Percentiles rank a stretch among this genome's conserved stretches.
Conservation (phyloP, 2,888 invertebrate species). For the Aethes cnicana region DNA sequence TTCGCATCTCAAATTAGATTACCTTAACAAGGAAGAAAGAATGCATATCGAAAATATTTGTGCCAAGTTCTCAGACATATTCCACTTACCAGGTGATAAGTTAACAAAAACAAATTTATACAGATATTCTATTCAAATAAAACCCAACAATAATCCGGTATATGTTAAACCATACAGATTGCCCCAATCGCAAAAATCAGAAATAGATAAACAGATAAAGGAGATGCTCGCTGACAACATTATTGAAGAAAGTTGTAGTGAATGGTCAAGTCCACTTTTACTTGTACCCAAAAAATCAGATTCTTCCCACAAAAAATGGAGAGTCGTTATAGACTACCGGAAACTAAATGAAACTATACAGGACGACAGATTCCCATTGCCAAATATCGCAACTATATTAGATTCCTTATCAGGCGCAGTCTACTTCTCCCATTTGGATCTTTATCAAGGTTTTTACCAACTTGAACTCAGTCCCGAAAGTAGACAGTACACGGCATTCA, state of each 20-base stretch:
- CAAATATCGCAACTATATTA: constrained; percentile 35
- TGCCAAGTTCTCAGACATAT: neutral
- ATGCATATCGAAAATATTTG: neutral
- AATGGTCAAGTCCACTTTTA: constrained; percentile 7
- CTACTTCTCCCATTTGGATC: constrained; percentile 32
- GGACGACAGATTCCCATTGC: constrained; percentile 34
- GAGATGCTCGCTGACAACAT: neutral
- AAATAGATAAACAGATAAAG: neutral
- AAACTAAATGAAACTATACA: constrained; percentile 32
- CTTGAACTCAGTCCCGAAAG: constrained; percentile 19
- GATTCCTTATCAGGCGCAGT: constrained; percentile 33
- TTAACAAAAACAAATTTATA: neutral
- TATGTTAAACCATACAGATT: constrained; percentile 1
- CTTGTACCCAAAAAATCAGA: neutral
- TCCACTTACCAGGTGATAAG: neutral
- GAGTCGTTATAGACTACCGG: constrained; percentile 27
- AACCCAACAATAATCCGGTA: neutral
- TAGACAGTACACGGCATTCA: constrained; percentile 34
- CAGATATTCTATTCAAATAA: neutral
- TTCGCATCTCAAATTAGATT: neutral
- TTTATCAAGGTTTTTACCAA: constrained; percentile 32
- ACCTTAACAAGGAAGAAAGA: neutral
- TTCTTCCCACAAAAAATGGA: neutral
- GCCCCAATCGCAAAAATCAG: neutral
- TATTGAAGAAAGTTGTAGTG: neutral